A percentile compares a stretch with the other conserved stretches of the same genome.
Conservation (phyloP, 1,140 invertebrate species). For the Spodoptera litura region DNA sequence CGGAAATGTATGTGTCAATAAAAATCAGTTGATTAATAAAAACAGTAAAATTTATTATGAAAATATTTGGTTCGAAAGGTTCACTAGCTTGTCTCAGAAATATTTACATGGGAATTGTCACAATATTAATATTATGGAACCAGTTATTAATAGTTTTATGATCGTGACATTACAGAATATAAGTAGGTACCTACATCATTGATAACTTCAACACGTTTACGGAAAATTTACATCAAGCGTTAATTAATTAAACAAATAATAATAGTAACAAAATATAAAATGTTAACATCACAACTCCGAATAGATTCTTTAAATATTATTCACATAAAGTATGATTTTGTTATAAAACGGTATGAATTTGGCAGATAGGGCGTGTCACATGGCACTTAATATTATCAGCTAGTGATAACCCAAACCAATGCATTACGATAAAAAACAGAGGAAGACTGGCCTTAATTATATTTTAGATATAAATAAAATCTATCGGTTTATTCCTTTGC, state of each 20-base stretch:
- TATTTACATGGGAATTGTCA: slow-evolving; percentile 29
- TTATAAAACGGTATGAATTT: slow-evolving; percentile 49
- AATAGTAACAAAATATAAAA: slow-evolving; percentile 36
- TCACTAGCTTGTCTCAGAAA: slow-evolving; percentile 17
- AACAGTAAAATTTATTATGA: slow-evolving; percentile 46
- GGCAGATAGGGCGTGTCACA: slow-evolving; percentile 78
- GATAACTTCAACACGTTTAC: slow-evolving; percentile 26
- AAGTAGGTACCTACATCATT: slow-evolving; percentile 7
- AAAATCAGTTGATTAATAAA: slow-evolving; percentile 20
- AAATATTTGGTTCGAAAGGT: slow-evolving; percentile 45
- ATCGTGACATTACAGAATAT: slow-evolving; percentile 27
- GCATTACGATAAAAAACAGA: slow-evolving; percentile 80
- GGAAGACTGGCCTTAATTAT: slow-evolving; percentile 75
- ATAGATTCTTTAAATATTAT: slow-evolving; percentile 15
- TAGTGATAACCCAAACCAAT: slow-evolving; percentile 78
- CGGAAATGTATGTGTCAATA: neutral
- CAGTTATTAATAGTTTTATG: slow-evolving; percentile 17
- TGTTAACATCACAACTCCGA: slow-evolving; percentile 13
- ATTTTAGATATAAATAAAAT: slow-evolving; percentile 64
- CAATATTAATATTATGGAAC: neutral
- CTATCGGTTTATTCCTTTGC: slow-evolving; percentile 56
- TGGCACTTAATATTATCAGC: slow-evolving; percentile 78
- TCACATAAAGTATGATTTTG: slow-evolving; percentile 31
- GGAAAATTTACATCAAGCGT: slow-evolving; percentile 36
- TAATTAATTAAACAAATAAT: slow-evolving; percentile 34